A percentile compares a stretch with the other conserved stretches of the same genome.
phyloP scores from a whole-genome alignment of 2,888 invertebrate genomes.

The Himalopsyche japonica region DNA sequence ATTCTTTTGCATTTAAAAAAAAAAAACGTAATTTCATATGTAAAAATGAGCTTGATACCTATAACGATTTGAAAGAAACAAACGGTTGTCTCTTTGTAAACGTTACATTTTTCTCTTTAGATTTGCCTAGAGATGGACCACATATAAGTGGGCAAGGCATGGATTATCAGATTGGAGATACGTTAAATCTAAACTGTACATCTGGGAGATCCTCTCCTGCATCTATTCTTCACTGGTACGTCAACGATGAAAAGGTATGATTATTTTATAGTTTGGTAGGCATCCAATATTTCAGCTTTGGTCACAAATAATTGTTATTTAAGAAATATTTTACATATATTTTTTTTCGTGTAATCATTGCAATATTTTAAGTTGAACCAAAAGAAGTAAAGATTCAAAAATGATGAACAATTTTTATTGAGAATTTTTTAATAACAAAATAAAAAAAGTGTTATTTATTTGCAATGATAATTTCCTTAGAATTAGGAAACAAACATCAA shows the following conservation, averaged over 20 bases:
- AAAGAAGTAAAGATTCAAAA: not conserved
- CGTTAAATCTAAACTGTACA: slow-evolving; percentile 74
- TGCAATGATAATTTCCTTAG: too few relatives aligned
- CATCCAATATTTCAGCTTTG: too few relatives aligned
- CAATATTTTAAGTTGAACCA: not conserved
- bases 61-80: not conserved
- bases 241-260: slow-evolving; percentile 73
- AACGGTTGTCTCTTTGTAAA: not conserved
- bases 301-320: too few relatives aligned
- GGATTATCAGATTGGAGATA: slow-evolving; percentile 75
- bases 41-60: not conserved
- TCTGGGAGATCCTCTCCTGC: slow-evolving; percentile 77
- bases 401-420: too few relatives aligned
- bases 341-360: not conserved
- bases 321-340: too few relatives aligned
- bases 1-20: not conserved
- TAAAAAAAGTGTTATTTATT: too few relatives aligned
- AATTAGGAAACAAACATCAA: too few relatives aligned
- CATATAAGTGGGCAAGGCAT: slow-evolving; percentile 73
- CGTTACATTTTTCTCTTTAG: slow-evolving; percentile 46
- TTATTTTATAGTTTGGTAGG: not conserved
- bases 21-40: not conserved
- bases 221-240: slow-evolving; percentile 75
- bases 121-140: slow-evolving; percentile 73
- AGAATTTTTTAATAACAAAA: too few relatives aligned